Base-by-base conservation (phyloP, 1,140 invertebrate genomes). In the Penaeus chinensis region DNA sequence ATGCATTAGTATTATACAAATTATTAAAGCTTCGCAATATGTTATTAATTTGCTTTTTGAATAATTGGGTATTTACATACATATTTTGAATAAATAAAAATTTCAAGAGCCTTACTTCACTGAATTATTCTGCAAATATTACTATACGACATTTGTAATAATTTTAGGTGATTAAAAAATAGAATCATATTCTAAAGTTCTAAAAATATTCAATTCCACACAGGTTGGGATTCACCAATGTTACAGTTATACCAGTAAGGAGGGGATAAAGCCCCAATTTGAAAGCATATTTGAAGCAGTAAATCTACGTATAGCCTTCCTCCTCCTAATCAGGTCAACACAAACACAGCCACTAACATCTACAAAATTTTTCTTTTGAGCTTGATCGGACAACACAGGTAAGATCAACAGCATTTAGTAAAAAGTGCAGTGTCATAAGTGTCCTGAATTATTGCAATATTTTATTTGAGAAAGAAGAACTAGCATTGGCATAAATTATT, bases 261-360 rank as follows among this genome's bases (percentile, higher is more conserved):
- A n/a, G n/a, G n/a, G n/a, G 95, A 96, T 90, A n/a, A 92, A 94
- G 69, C 91, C 76, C 20, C 84, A 80, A 63, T 93, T 94, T 24
- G 93, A 96, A 74, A 94, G 93, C n/a, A 95, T 99, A 80, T 95
- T 95, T 90, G 93, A 94, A 90, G 95, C 95, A 13, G 92, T 99
- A 5, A 97, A 95, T 91, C 93, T 95, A 81, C 94, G 95, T 32
- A 95, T n/a, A 96, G 92, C 94, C 97, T n/a, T 37, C 96, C 97
- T 32, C 95, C 96, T 77, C 97, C 97, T 18, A 99, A 99, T 93
- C 95, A 96, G 93, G n/a, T 97, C 97, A 61, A 99, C 98, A 80
- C 96, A 98, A 92, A 96, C 95, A 95, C 94, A 96, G 89, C 97
- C 98, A 4, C 92, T 98, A 24, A 95, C 95, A 76, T 94, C 96